Evolutionary conservation across 1,140 invertebrate genomes (phyloP).

Genomic region (Diabrotica undecimpunctata): DNA sequence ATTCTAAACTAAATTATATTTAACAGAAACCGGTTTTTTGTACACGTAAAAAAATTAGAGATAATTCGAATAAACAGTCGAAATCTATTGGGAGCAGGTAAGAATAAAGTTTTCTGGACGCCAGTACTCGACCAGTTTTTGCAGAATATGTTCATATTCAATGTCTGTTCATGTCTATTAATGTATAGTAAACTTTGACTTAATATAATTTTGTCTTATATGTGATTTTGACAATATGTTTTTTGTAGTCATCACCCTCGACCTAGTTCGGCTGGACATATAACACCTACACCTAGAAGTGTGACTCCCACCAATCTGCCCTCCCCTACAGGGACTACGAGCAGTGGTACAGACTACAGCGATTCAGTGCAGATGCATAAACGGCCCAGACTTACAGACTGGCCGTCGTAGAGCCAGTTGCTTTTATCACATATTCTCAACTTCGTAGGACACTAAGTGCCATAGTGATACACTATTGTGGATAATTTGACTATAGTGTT

Average conservation of each 20-base stretch:
- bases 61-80: too few relatives aligned
- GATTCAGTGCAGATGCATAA: constrained; percentile 78
- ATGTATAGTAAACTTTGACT: too few relatives aligned
- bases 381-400: constrained; percentile 76
- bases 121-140: too few relatives aligned
- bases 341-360: constrained; percentile 52
- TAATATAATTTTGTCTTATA: too few relatives aligned
- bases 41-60: too few relatives aligned
- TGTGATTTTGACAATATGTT: not conserved
- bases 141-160: too few relatives aligned
- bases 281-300: constrained; percentile 61
- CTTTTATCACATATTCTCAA: constrained; percentile 7
- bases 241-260: constrained; percentile 43
- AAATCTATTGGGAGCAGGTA: too few relatives aligned
- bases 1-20: too few relatives aligned
- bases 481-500: constrained; percentile 35
- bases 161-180: too few relatives aligned
- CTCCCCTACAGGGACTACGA: constrained; percentile 60
- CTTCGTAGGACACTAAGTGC: constrained; percentile 39
- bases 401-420: constrained; percentile 70
- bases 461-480: constrained; percentile 45
- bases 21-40: too few relatives aligned
- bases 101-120: too few relatives aligned
- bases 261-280: constrained; percentile 55
- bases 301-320: constrained; percentile 74